Evolutionary conservation across 2,888 invertebrate species (phyloP).

Genomic region (Halictus quadricinctus): DNA sequence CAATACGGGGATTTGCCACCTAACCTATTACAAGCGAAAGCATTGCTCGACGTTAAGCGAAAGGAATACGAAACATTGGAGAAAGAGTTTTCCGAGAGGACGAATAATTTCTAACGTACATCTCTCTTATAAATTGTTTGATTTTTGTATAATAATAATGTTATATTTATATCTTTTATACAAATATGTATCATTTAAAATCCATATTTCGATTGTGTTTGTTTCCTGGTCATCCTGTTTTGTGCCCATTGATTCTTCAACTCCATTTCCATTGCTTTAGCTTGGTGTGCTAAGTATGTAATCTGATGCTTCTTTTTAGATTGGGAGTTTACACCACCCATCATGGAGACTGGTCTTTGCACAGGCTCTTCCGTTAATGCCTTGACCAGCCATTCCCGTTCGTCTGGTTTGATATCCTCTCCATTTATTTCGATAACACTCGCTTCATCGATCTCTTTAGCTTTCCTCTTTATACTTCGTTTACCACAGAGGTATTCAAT

Average conservation of each 20-base stretch:
- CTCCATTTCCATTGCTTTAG: conserved; percentile 96
- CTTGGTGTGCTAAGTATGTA: conserved; percentile 96
- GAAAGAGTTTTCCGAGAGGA: conserved; percentile 66
- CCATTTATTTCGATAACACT: conserved; percentile 93
- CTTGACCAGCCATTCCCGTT: conserved; percentile 92
- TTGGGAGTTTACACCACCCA: conserved; percentile 85
- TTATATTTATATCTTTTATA: conserved; percentile 33
- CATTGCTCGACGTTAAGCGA: conserved; percentile 71
- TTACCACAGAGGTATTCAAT: conserved; percentile 80
- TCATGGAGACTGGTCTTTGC: conserved; percentile 82
- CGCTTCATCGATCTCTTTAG: conserved; percentile 83
- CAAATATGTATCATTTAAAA: conserved; percentile 86
- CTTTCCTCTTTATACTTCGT: conserved; percentile 81
- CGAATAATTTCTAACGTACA: conserved; percentile 51
- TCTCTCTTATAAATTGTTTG: conserved; percentile 12
- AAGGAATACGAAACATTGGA: conserved; percentile 73
- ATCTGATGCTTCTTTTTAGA: conserved; percentile 97
- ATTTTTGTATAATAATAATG: conserved; percentile 47
- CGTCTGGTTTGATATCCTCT: conserved; percentile 90
- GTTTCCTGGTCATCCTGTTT: conserved; percentile 91
- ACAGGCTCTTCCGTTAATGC: conserved; percentile 89
- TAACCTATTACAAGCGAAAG: conserved; percentile 77
- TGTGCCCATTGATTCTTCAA: conserved; percentile 97
- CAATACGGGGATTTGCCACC: conserved; percentile 76
- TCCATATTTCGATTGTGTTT: conserved; percentile 98